Base-by-base conservation (phyloP, 2,888 invertebrate species). In the Epinotia bilunana region DNA sequence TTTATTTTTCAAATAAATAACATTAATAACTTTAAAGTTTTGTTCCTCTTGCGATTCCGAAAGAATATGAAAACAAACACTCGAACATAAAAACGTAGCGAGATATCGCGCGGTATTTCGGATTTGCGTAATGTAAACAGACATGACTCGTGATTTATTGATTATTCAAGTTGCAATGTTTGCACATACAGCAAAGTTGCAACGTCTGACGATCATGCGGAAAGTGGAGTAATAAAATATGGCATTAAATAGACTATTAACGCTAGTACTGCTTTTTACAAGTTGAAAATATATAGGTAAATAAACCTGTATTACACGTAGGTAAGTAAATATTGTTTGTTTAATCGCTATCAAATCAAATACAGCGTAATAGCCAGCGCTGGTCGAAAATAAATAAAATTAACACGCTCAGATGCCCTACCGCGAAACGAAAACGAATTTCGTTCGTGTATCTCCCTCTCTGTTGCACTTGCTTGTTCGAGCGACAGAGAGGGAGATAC, bases 131-230 rank as follows among this genome's bases (percentile, higher is more conserved):
- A 85, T 78, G 86, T 87, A 90, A 90, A 91, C 88, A 90, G 90
- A 91, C 86, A 80, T 83, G 83, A 83, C 83, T 78, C 78, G 81
- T 88, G 89, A 89, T 91, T 90, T 88, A 91, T 90, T 85, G 83
- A 86, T 87, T 88, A 87, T 88, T 88, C 86, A 83, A 86, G 84
- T 86, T 85, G 83, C 81, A 83, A 82, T 86, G 87, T 88, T 88
- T 87, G 84, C 82, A 74, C 76, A 78, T 82, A 80, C 82, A 78
- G 83, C 84, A 83, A 85, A 83, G 80, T 83, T 69, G 74, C 83
- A 84, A 60, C 23, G 58, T 60, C 60, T 3, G 57, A 20, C 39
- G n/a, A 33, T 67, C 55, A 33, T 55, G 28, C 61, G 33, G n/a
- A 53, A 53, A 53, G 12, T 43, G 33, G 18, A 4, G 18, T 20